Evolutionary conservation across 2,888 invertebrate genomes (phyloP), one percentile per base, ranked within the genome.

Genomic region (Chromoteleia sp.): DNA sequence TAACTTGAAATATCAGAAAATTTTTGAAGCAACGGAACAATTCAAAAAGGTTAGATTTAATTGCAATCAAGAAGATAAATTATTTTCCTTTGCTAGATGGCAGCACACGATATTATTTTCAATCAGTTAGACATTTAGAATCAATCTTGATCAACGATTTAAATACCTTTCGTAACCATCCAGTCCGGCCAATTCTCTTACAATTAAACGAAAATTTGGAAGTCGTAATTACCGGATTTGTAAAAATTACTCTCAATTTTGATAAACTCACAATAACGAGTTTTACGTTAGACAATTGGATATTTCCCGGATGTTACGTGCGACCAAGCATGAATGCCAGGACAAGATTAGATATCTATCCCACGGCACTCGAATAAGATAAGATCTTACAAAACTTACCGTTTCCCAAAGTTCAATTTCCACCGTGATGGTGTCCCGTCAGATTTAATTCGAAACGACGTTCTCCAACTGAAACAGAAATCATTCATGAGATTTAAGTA

Each of bases 291-390:
- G 61, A 74, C 82, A 82, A 82, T 82, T 82, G 79, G 58, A 70
- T 83, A 81, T 81, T 82, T 82, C 81, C 86, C 84, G 88, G 86
- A 86, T 86, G 86, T 85, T 86, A 85, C 85, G 86, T 84, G 83
- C 87, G 85, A 87, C 87, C 86, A 73, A 88, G 85, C 88, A 80
- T 87, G 85, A 87, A 87, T 85, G 82, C 85, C 74, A 71, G 84
- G 79, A 71, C 84, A 77, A 80, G 85, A 84, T 85, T 85, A 86
- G 81, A 84, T 84, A 84, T 85, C 86, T 86, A 84, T 88, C 83
- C 84, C 86, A 85, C 86, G 85, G 83, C 82, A 84, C 77, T 83
- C 83, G 84, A 83, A 84, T 86, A 84, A 85, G 88, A 88, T 88
- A 84, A 85, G 85, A 88, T 88, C 88, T 83, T 83, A 71, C 67